These are phyloP conservation scores for Synanceia verrucosa DNA, from an alignment of 2,797 vertebrate species.

Conservation along the genomic window DNA sequence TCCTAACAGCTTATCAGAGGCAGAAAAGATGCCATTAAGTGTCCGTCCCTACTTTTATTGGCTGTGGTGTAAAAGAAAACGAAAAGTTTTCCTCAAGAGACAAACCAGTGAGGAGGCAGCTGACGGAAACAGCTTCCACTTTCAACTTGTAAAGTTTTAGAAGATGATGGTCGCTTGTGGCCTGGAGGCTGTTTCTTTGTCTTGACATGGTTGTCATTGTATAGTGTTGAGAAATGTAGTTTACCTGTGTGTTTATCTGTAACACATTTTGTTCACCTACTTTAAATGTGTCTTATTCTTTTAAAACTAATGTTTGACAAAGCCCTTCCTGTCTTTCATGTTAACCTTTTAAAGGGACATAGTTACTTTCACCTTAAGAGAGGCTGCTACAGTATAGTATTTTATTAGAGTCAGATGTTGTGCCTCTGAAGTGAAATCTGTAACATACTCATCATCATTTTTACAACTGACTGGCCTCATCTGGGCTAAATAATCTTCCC, in stretches of 20 bases:
- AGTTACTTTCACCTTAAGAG: neutral
- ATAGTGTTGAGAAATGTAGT: conserved; percentile 40
- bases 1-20: neutral
- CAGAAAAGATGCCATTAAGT: neutral
- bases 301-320: conserved; percentile 22
- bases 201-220: conserved; percentile 37
- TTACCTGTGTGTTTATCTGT: conserved; percentile 46
- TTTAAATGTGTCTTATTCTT: conserved; percentile 48
- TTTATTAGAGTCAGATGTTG: conserved; percentile 39
- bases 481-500: neutral
- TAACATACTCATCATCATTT: conserved; percentile 13
- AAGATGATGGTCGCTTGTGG: neutral
- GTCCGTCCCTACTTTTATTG: neutral
- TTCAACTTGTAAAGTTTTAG: neutral
- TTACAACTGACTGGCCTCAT: neutral
- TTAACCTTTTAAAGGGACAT: conserved; percentile 18
- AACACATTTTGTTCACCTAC: conserved; percentile 37
- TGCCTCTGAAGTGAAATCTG: conserved; percentile 54
- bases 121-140: neutral
- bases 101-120: conserved; percentile 2
- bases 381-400: conserved; percentile 12
- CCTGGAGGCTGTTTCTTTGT: conserved; percentile 15
- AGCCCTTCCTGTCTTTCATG: conserved; percentile 29
- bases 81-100: neutral
- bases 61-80: neutral